phyloP scores from a whole-genome alignment of 2,888 invertebrate species.

The Tetheella fluctuosa region DNA sequence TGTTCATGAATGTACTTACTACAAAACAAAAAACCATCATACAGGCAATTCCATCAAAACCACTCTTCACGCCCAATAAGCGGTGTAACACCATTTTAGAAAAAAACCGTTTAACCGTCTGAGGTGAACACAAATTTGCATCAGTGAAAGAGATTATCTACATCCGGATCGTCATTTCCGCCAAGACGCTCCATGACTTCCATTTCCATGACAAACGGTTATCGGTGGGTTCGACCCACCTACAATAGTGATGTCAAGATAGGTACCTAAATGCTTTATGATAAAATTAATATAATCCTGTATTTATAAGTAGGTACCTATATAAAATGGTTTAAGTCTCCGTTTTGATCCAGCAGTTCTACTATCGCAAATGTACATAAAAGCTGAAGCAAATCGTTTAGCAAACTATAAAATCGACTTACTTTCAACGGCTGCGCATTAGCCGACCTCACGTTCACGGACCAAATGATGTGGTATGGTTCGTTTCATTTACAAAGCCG shows the following conservation, averaged over 20 bases:
- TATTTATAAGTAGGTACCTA: not conserved
- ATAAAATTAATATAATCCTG: not conserved
- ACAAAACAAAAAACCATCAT: slow-evolving; percentile 25
- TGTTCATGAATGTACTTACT: slow-evolving; percentile 11
- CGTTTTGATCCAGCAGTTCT: slow-evolving; percentile 28
- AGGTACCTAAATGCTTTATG: not conserved
- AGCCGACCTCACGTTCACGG: slow-evolving; percentile 57
- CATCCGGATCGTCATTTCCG: slow-evolving; percentile 49
- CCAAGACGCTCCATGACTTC: slow-evolving; percentile 39
- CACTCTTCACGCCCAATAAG: slow-evolving; percentile 71
- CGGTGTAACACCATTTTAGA: slow-evolving; percentile 68
- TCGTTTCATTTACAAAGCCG: slow-evolving; percentile 56
- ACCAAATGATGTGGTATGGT: slow-evolving; percentile 55
- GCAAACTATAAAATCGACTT: slow-evolving; percentile 49
- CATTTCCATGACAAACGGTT: slow-evolving; percentile 38
- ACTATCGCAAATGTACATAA: slow-evolving; percentile 20
- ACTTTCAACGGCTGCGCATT: slow-evolving; percentile 54
- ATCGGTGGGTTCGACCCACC: slow-evolving; percentile 31
- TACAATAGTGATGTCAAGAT: slow-evolving; percentile 20
- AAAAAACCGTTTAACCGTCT: slow-evolving; percentile 65
- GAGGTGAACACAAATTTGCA: slow-evolving; percentile 61
- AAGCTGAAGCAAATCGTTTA: slow-evolving; percentile 35
- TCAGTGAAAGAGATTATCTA: slow-evolving; percentile 49
- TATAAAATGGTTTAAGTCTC: slow-evolving; percentile 23
- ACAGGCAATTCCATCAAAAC: slow-evolving; percentile 41